Conservation (phyloP, 2,888 invertebrate species). For the Temnothorax unifasciatus region DNA sequence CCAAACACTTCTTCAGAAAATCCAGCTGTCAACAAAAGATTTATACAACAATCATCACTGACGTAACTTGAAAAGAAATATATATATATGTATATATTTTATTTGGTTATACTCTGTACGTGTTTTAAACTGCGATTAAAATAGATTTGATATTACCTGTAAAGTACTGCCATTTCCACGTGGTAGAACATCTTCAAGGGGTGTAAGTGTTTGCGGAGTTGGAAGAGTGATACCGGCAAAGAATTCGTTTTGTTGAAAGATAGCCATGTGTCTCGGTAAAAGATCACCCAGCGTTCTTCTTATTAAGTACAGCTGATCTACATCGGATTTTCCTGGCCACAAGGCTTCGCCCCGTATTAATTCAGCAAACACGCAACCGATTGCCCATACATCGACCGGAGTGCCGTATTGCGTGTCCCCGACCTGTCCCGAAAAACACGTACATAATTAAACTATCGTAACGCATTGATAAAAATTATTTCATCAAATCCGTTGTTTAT, state of each 20-base stretch:
- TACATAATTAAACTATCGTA: background rate
- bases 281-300: slow-evolving; percentile 97
- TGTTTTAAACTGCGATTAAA: background rate
- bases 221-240: slow-evolving; percentile 97
- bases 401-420: slow-evolving; percentile 97
- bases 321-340: slow-evolving; percentile 99
- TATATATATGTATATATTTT: background rate
- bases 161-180: slow-evolving; percentile 87
- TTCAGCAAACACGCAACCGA: slow-evolving; percentile 97
- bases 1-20: slow-evolving; percentile 94
- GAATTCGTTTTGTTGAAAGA: slow-evolving; percentile 98
- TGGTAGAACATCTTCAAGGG: slow-evolving; percentile 95
- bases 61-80: background rate
- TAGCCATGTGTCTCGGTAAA: slow-evolving; percentile 96
- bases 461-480: background rate
- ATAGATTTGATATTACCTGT: slow-evolving; percentile 74
- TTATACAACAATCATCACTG: background rate
- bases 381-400: slow-evolving; percentile 99
- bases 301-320: slow-evolving; percentile 98
- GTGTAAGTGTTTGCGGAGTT: slow-evolving; percentile 94
- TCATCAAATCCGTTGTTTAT: background rate
- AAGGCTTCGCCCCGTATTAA: slow-evolving; percentile 95
- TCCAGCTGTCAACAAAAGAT: slow-evolving; percentile 78
- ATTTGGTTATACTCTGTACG: background rate
- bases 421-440: slow-evolving; percentile 87